A percentile compares a stretch with the other conserved stretches of the same genome.
These are phyloP conservation scores for Nipponia nippon DNA, from an alignment of 2,113 vertebrate species.

Conservation along the genomic window DNA sequence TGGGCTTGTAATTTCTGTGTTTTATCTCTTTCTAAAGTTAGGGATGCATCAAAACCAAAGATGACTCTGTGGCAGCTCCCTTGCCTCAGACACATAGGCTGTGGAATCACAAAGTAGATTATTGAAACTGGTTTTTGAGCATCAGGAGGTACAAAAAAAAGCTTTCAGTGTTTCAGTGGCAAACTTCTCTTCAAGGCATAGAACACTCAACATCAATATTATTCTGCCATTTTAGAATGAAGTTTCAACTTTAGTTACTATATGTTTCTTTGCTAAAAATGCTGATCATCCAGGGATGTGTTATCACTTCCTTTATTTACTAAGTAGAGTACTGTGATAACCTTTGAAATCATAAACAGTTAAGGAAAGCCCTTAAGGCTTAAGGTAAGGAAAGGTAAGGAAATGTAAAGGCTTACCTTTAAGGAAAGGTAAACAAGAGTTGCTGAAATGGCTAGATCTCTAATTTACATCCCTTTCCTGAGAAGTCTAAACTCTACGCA, in stretches of 20 bases:
- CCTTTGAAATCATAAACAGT: slow-evolving; percentile 29
- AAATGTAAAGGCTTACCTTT: too few species aligned
- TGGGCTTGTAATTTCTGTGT: background rate
- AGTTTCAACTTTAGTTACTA: background rate
- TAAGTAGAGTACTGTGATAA: background rate
- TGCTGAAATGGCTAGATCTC: background rate
- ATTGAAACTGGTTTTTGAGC: background rate
- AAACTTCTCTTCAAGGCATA: background rate
- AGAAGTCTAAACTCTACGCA: background rate
- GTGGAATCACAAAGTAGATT: background rate
- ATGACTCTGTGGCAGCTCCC: background rate
- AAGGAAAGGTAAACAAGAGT: background rate
- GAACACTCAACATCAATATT: background rate
- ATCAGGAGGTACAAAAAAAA: background rate
- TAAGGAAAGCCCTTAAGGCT: background rate
- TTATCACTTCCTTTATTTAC: background rate
- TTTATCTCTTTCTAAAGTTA: background rate
- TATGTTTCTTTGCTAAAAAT: background rate
- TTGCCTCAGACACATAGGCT: background rate
- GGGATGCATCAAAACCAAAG: background rate
- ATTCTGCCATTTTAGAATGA: background rate
- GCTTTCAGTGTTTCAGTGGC: background rate
- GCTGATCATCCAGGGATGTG: background rate
- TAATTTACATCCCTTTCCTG: background rate
- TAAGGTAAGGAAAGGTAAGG: too few species aligned